phyloP scores from a whole-genome alignment of 2,888 invertebrate genomes.

The Petrolisthes cinctipes region DNA sequence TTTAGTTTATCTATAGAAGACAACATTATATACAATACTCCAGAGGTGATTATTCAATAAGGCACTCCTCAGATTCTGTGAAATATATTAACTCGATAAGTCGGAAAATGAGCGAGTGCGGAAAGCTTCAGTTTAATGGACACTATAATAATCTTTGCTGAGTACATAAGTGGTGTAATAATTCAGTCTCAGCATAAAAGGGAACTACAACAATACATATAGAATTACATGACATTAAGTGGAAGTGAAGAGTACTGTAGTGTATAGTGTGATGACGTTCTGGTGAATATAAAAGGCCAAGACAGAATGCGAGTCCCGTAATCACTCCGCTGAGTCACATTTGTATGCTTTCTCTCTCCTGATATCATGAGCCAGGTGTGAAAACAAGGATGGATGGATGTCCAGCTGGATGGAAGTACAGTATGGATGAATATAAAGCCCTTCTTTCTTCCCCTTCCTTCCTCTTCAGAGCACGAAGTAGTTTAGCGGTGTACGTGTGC shows the following conservation, averaged over 20 bases:
- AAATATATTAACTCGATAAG: neutral
- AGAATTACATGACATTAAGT: neutral
- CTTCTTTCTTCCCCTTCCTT: neutral
- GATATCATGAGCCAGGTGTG: neutral
- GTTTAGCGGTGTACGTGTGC: neutral
- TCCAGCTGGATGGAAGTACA: neutral
- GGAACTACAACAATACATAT: slow-evolving; percentile 8
- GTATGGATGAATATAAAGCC: neutral
- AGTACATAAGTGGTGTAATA: neutral
- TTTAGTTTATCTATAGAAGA: slow-evolving; percentile 38
- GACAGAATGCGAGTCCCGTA: neutral
- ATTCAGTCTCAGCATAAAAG: slow-evolving; percentile 7
- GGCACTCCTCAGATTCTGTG: neutral
- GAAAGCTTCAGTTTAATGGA: slow-evolving; percentile 5
- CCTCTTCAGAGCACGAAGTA: neutral
- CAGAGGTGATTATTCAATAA: slow-evolving; percentile 21
- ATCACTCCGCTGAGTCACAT: neutral
- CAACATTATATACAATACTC: slow-evolving; percentile 16
- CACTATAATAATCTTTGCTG: neutral
- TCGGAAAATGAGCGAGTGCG: slow-evolving; percentile 10
- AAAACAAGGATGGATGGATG: neutral
- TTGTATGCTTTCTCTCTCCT: slow-evolving; percentile 5
- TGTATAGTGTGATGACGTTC: neutral
- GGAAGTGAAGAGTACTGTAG: neutral
- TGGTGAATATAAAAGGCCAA: neutral